phyloP scores from a whole-genome alignment of 2,888 invertebrate genomes.

The Epsilonema sp. region DNA sequence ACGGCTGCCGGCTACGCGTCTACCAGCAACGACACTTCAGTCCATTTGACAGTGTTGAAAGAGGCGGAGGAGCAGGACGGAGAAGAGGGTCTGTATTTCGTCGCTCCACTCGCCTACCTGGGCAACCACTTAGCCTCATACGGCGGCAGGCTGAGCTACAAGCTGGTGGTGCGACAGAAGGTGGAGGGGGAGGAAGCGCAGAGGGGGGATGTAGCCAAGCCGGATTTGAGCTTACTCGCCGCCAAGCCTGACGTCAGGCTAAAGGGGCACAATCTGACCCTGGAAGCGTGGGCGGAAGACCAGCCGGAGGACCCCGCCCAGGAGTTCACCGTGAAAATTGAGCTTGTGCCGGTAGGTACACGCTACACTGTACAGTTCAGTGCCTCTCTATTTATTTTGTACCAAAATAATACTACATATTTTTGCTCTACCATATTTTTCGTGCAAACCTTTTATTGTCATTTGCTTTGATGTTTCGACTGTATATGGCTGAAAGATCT shows the following conservation, averaged over 20 bases:
- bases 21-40: not conserved
- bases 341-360: constrained; percentile 53
- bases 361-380: constrained; percentile 5
- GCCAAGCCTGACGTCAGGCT: constrained; percentile 32
- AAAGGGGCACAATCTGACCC: constrained; percentile 44
- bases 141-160: constrained; percentile 19
- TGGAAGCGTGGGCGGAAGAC: constrained; percentile 52
- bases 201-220: too few relatives aligned
- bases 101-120: constrained; percentile 49
- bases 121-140: constrained; percentile 44
- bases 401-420: too few relatives aligned
- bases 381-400: constrained; percentile 1
- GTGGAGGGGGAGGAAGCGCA: constrained; percentile 11
- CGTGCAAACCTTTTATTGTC: too few relatives aligned
- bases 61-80: not conserved
- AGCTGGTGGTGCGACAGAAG: constrained; percentile 23
- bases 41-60: not conserved
- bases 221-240: too few relatives aligned
- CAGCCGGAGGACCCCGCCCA: constrained; percentile 50
- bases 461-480: too few relatives aligned
- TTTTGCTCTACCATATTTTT: too few relatives aligned
- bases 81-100: constrained; percentile 43
- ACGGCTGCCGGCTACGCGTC: not conserved
- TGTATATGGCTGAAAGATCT: too few relatives aligned
- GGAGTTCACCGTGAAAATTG: constrained; percentile 46